Conservation (phyloP, 1,140 invertebrate species). For the Zaprionus ghesquierei region DNA sequence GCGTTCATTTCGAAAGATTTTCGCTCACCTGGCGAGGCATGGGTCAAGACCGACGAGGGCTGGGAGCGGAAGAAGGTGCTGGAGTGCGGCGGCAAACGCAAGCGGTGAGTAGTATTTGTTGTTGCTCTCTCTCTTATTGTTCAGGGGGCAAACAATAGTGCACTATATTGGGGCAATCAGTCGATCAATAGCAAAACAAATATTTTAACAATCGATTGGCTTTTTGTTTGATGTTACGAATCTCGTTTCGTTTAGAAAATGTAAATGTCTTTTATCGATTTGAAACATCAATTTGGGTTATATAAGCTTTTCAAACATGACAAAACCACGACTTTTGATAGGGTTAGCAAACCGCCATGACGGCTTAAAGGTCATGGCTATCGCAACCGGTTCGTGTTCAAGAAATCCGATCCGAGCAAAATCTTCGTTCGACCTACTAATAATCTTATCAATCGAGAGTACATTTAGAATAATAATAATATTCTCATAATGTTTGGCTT, state of each 20-base stretch:
- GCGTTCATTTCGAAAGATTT: conserved; percentile 97
- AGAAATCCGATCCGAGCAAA: conserved; percentile 7
- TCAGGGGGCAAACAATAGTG: conserved; percentile 6
- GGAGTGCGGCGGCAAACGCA: conserved; percentile 87
- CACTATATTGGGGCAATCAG: conserved; percentile 18
- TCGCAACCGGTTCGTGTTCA: conserved; percentile 7
- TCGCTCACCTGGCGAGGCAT: conserved; percentile 97
- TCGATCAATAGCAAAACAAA: not conserved
- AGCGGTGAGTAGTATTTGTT: conserved; percentile 83
- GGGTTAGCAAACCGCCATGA: conserved; percentile 6
- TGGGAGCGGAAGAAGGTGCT: conserved; percentile 98
- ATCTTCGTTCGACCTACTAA: conserved; percentile 17
- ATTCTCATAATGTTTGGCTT: not conserved
- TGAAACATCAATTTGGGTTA: not conserved
- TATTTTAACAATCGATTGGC: conserved; percentile 13
- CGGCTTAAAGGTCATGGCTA: conserved; percentile 27
- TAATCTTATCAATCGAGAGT: conserved; percentile 17
- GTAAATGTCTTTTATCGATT: not conserved
- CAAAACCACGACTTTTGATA: not conserved
- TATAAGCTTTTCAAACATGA: not conserved
- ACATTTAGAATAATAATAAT: not conserved
- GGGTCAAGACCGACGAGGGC: conserved; percentile 98
- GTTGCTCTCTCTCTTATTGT: not conserved
- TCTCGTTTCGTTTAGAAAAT: conserved; percentile 10
- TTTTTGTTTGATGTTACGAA: not conserved